These are phyloP conservation scores for Nemotelus nigrinus DNA, from an alignment of 2,888 invertebrate species.

Conservation along the genomic window DNA sequence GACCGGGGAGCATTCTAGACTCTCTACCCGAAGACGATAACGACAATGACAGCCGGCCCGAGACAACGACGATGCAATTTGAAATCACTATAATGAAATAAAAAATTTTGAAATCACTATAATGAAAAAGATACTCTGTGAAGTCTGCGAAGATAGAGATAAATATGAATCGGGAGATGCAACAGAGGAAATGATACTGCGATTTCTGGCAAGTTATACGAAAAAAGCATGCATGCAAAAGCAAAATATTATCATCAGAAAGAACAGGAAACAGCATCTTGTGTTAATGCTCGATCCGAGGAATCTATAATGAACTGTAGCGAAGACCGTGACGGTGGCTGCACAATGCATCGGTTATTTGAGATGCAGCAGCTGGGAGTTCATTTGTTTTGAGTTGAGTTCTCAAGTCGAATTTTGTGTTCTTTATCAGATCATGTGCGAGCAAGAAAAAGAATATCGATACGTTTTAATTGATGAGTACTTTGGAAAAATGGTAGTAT, in stretches of 20 bases:
- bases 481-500: too few relatives aligned
- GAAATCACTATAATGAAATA: conserved; percentile 14
- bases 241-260: conserved; percentile 34
- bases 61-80: neutral
- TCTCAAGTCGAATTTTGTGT: too few relatives aligned
- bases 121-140: conserved; percentile 22
- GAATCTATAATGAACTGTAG: neutral
- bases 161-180: conserved; percentile 19
- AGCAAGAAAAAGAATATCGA: too few relatives aligned
- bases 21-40: too few relatives aligned
- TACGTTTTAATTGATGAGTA: too few relatives aligned
- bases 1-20: too few relatives aligned
- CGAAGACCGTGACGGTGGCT: neutral
- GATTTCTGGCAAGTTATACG: neutral
- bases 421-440: too few relatives aligned
- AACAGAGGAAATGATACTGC: conserved; percentile 33
- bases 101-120: conserved; percentile 16
- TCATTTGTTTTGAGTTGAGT: neutral
- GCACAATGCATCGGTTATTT: neutral
- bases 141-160: neutral
- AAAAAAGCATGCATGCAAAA: conserved; percentile 32
- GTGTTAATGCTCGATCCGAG: conserved; percentile 18
- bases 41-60: too few relatives aligned
- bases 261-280: conserved; percentile 33
- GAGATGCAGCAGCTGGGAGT: neutral